Conservation (phyloP, 2,888 invertebrate genomes). For the Lycocerus yunnanus region DNA sequence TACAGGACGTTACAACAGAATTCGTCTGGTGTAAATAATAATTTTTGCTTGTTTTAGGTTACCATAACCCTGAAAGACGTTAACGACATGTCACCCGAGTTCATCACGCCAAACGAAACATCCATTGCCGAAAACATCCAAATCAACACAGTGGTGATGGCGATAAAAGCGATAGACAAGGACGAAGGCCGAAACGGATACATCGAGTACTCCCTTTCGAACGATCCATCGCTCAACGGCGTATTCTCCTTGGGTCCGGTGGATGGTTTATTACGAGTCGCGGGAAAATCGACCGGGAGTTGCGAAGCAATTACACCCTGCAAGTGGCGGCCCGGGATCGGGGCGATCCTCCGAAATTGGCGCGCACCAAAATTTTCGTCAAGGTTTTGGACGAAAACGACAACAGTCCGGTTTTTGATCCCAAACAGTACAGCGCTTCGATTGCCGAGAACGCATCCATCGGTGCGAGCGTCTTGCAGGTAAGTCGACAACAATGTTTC, state of each 20-base stretch:
- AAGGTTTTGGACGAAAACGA: constrained; percentile 87
- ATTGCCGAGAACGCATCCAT: constrained; percentile 94
- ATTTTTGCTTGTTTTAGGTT: constrained; percentile 62
- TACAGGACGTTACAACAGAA: not conserved
- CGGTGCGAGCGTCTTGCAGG: constrained; percentile 87
- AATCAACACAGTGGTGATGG: constrained; percentile 84
- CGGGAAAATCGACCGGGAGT: constrained; percentile 85
- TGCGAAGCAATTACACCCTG: constrained; percentile 74
- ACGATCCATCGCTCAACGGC: constrained; percentile 66
- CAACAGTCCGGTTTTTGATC: constrained; percentile 87
- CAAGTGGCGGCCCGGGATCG: constrained; percentile 85
- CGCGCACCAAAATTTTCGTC: constrained; percentile 71
- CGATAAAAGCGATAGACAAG: constrained; percentile 84
- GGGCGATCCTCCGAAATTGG: constrained; percentile 79
- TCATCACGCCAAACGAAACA: constrained; percentile 79
- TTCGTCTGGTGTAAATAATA: not conserved
- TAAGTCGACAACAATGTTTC: constrained; percentile 48
- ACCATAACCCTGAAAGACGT: constrained; percentile 86
- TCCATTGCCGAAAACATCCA: constrained; percentile 84
- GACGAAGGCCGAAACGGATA: constrained; percentile 89
- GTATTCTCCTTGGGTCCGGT: constrained; percentile 83
- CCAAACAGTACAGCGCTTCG: constrained; percentile 86
- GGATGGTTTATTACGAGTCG: constrained; percentile 84
- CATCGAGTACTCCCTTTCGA: constrained; percentile 81
- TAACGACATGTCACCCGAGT: constrained; percentile 89